A percentile compares a stretch with the other conserved stretches of the same genome.
phyloP scores from a whole-genome alignment of 2,797 vertebrate genomes.

The Fundulus diaphanus region DNA sequence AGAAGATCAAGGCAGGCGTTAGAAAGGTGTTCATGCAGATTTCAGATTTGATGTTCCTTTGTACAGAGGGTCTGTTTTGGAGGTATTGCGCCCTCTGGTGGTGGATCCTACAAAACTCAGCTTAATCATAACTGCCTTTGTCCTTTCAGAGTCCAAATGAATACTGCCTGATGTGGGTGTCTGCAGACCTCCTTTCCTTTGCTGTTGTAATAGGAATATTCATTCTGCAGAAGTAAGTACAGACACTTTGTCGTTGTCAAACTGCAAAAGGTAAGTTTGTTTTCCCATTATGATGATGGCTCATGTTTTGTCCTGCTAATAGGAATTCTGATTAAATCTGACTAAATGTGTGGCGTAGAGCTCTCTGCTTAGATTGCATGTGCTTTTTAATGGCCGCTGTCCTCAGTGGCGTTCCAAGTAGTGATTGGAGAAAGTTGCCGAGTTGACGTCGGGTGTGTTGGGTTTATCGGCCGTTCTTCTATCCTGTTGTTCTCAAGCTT shows the following conservation, averaged over 20 bases:
- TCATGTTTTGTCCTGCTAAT: background rate
- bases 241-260: background rate
- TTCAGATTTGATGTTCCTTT: background rate
- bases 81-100: conserved; percentile 58
- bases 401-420: background rate
- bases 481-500: background rate
- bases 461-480: conserved; percentile 1
- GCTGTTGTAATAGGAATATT: conserved; percentile 92
- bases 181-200: conserved; percentile 92
- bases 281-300: background rate
- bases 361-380: background rate
- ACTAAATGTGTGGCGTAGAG: background rate
- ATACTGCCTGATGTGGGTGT: conserved; percentile 93
- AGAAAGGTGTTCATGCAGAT: background rate
- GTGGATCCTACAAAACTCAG: background rate
- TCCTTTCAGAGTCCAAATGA: conserved; percentile 88
- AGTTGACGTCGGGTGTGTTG: background rate
- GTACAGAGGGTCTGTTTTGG: background rate
- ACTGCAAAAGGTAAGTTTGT: background rate
- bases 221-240: conserved; percentile 96
- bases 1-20: background rate
- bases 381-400: background rate
- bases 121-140: background rate
- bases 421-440: background rate
- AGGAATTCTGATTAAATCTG: background rate